A percentile compares a stretch with the other conserved stretches of the same genome.
phyloP scores from a whole-genome alignment of 2,113 vertebrate species.

The Bos indicus region DNA sequence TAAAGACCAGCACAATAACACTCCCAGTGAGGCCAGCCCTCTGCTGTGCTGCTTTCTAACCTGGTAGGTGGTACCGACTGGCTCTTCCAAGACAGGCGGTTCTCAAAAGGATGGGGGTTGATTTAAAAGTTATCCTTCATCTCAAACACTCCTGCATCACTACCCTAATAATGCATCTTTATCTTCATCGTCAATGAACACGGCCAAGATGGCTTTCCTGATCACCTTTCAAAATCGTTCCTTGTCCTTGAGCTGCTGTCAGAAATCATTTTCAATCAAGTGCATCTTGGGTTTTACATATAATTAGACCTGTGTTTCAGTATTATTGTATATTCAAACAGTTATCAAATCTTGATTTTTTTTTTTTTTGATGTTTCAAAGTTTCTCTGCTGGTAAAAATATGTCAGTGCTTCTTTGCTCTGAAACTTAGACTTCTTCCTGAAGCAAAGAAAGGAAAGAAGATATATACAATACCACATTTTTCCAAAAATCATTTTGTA shows the following conservation, averaged over 20 bases:
- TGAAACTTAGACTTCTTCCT: not conserved
- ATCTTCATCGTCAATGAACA: not conserved
- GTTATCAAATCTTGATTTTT: not conserved
- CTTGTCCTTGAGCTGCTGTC: not conserved
- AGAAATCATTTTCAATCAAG: not conserved
- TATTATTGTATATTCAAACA: not conserved
- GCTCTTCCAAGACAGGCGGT: not conserved
- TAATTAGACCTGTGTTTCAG: not conserved
- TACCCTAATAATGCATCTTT: not conserved
- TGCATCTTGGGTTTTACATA: not conserved
- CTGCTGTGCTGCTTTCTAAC: not conserved
- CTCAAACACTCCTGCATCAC: not conserved
- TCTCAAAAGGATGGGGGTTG: not conserved
- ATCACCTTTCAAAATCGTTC: not conserved
- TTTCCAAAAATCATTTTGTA: not conserved
- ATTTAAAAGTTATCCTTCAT: not conserved
- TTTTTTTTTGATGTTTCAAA: not conserved
- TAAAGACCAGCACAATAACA: not conserved
- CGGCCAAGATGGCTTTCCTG: not conserved
- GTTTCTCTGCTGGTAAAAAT: not conserved
- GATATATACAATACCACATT: not conserved
- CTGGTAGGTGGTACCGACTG: not conserved
- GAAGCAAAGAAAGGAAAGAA: not conserved
- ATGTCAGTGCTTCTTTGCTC: not conserved
- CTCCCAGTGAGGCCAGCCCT: not conserved